A percentile compares a stretch with the other conserved stretches of the same genome.
Conservation (phyloP, 1,140 invertebrate genomes). For the Dinothrombium tinctorium region DNA sequence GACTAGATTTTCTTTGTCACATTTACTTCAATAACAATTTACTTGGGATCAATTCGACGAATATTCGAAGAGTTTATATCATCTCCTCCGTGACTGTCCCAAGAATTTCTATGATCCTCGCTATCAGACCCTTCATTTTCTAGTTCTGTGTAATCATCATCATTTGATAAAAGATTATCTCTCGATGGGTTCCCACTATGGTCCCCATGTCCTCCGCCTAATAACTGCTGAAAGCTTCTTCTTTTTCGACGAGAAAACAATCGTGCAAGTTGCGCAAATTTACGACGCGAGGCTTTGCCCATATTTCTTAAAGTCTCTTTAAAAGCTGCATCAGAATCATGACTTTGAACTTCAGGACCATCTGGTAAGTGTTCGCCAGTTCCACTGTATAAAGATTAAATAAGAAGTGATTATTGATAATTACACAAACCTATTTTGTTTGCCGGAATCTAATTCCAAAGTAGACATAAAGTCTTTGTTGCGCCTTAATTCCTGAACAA, state of each 20-base stretch:
- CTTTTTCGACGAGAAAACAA: constrained; percentile 49
- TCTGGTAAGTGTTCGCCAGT: not conserved
- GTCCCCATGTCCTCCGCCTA: not conserved
- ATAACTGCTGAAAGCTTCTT: constrained; percentile 23
- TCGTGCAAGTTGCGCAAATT: constrained; percentile 50
- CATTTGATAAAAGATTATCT: constrained; percentile 25
- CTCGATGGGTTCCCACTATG: constrained; percentile 20
- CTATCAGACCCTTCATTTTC: constrained; percentile 13
- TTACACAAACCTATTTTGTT: not conserved
- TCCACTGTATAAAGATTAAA: not conserved
- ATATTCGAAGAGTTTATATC: too few species aligned
- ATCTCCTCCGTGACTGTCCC: too few species aligned
- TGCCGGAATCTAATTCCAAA: constrained; percentile 27
- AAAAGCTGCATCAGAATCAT: constrained; percentile 49
- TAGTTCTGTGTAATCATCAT: constrained; percentile 24
- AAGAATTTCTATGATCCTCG: constrained; percentile 7
- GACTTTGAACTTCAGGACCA: constrained; percentile 19
- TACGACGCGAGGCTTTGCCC: constrained; percentile 62
- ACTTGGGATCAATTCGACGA: too few species aligned
- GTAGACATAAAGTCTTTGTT: constrained; percentile 72
- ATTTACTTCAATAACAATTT: too few species aligned
- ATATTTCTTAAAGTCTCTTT: constrained; percentile 59
- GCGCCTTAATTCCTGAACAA: constrained; percentile 59
- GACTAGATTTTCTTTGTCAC: too few species aligned
- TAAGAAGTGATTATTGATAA: not conserved